Evolutionary conservation across 2,113 vertebrate species (phyloP), one percentile per base, ranked within the genome.

Genomic region (Takifugu flavidus): DNA sequence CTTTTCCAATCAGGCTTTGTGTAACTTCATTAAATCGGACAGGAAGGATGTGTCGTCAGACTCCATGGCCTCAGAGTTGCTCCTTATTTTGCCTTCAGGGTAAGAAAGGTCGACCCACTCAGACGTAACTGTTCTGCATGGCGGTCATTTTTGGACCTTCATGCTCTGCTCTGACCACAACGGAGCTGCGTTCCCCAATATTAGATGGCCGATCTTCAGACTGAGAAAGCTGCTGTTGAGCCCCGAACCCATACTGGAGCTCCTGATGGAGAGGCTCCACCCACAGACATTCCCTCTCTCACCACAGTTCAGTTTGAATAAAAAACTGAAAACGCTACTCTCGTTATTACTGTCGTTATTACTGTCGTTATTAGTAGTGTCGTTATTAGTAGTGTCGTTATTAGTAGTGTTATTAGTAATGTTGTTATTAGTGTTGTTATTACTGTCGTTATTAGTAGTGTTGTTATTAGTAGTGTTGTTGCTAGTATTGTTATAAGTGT

Each of bases 1-100:
- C 67, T 84, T 69, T 67, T 72, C 65, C 62, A 82, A 70, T 85
- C 74, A 86, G 59, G 55, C 25, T 59, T 39, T 29, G 39, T 50
- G 59, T 56, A 82, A 67, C 42, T 65, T 44, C 68, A 65, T 81
- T 84, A 67, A 67, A 53, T 59, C 46, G 62, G 55, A n/a, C 31
- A 39, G 3, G 34, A 39, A 10, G 7, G 7, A 39, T 66, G n/a
- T 79, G 63, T 80, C 56, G 79, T 83, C 78, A 78, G 61, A 70
- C 49, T 55, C 51, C 56, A 34, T 73, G 53, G 56, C 46, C 20
- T 8, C 56, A 49, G 49, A 45, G 59, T 47, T 56, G 64, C 53
- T 70, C 46, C 70, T 71, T 58, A 62, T 80, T 80, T 78, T 75
- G 52, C 42, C 20, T 65, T 67, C 62, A 59, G 52, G 44, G 50